Base-by-base conservation (phyloP, 2,797 vertebrate species). In the Champsocephalus gunnari region DNA sequence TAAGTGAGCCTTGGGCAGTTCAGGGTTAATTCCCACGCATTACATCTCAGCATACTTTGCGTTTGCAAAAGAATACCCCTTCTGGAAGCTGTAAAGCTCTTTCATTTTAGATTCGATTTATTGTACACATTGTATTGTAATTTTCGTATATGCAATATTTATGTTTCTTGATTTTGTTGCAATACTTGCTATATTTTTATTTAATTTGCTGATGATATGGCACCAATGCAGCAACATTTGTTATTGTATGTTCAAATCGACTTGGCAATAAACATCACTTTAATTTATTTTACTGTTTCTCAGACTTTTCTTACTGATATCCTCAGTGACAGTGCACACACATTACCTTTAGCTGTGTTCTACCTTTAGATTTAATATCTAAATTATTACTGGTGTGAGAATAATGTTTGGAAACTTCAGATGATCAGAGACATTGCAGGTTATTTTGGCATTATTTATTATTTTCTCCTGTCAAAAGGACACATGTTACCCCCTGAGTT, bases 11-110 rank as follows among this genome's bases (percentile, higher is more conserved):
- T 4, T 72, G 81, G 86, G 49, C 70, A 84, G 44, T 61, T 64
- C 64, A 77, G 84, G 59, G 92, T 94, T 92, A 92, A 94, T 92
- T 92, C 89, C 85, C 88, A 92, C 87, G 84, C 68, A 66, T 44
- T 61, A 24, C 50, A 79, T 28, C 56, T 55, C 71, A 71, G 65
- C 84, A 47, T 80, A 74, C 75, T 51, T 10, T 71, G 62, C 68
- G 56, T 69, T n/a, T 38, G 34, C 7, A 9, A 9, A 38, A 38
- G 8, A 9, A 38, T 38, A 38, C 34, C 34, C 34, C 34, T 38
- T 38, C 7, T 7, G 34, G 8, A 38, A 38, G 8, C 34, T 38
- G 34, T 2, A 38, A 7, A 38, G 34, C 6, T 38, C 34, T 38
- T 38, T 38, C 6, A 38, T 38, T 38, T 38, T 7, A 9, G 6